These are phyloP conservation scores for Parus major DNA, from an alignment of 2,113 vertebrate genomes.

Conservation along the genomic window DNA sequence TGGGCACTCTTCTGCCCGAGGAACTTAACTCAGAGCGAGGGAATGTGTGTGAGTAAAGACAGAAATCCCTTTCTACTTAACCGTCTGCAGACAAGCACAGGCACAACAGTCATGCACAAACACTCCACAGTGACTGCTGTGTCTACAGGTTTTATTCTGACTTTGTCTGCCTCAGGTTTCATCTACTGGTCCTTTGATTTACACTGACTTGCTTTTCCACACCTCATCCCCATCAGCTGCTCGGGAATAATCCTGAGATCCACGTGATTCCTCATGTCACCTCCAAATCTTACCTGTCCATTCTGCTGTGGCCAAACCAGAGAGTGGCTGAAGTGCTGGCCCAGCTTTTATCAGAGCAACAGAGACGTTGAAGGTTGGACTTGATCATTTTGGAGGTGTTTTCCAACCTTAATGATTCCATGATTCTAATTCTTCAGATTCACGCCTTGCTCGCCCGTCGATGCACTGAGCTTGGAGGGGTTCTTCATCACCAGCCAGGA, in stretches of 20 bases:
- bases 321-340: not conserved
- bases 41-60: conserved; percentile 26
- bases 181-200: not conserved
- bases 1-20: conserved; percentile 41
- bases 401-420: not conserved
- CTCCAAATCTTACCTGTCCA: not conserved
- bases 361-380: not conserved
- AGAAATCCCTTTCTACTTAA: conserved; percentile 8
- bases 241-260: not conserved
- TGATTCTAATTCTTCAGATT: not conserved
- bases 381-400: not conserved
- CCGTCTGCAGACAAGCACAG: not conserved
- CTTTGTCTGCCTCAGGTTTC: not conserved
- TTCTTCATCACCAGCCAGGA: not conserved
- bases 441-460: fast-evolving
- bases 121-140: not conserved
- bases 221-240: not conserved
- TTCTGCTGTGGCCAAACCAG: not conserved
- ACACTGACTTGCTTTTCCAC: not conserved
- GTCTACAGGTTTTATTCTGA: not conserved
- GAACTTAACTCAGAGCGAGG: conserved; percentile 40
- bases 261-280: not conserved
- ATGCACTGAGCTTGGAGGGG: not conserved
- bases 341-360: not conserved
- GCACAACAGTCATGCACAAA: not conserved